Base-by-base conservation (phyloP, 1,140 invertebrate genomes). In the Drosophila guanche region DNA sequence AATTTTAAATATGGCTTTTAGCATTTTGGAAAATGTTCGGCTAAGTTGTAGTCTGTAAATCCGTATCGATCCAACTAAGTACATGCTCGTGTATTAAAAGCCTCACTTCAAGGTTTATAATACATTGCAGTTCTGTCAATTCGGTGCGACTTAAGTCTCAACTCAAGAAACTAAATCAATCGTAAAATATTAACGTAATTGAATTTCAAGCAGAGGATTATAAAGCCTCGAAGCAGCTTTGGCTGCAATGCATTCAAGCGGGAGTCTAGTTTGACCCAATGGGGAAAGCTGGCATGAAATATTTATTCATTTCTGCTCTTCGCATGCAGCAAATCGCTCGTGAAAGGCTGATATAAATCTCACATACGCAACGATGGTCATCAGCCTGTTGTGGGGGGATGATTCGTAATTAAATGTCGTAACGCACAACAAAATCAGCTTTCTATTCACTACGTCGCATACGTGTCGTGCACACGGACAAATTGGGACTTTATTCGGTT, bases 351-450 rank as follows among this genome's bases (percentile, higher is more conserved):
- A 25, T 7, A 42, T 50, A 53, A 40, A 66, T 59, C 65, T 50
- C 60, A 42, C 27, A 74, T 74, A 40, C 71, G 70, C 47, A 43
- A 5, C 33, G 48, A 66, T 48, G 12, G 48, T 48, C 71, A 54
- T 12, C 25, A 66, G 59, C 53, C 14, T 23, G n/a, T 29, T 8
- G 10, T n/a, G 69, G 52, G 16, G 16, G 16, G 16, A 20, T 20
- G 16, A 55, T 33, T 12, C 16, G 42, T 75, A 75, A 75, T 75
- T 75, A 75, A 58, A 72, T 58, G 59, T 52, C 71, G 23, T 47
- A 71, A 71, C 58, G 25, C 55, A 59, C 42, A 60, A 40, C 4
- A 22, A 66, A 53, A 58, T 58, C 41, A 52, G 22, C 52, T 73
- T 55, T 72, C 69, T 56, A 40, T 69, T 42, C 43, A 43, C n/a